Base-by-base conservation (phyloP, 2,113 vertebrate genomes). In the Oreochromis aureus region DNA sequence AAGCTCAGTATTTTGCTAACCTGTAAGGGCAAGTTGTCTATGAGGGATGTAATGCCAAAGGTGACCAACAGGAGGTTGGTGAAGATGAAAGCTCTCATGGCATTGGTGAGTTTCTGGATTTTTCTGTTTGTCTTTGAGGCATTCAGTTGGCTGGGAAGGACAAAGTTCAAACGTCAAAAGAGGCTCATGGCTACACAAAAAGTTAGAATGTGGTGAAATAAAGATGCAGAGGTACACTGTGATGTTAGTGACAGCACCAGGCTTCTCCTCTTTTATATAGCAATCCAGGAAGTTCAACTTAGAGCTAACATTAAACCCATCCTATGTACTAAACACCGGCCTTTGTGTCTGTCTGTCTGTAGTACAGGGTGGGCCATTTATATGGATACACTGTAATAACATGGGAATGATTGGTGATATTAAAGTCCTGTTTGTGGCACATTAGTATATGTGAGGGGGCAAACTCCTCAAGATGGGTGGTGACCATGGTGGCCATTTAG, bases 21-120 rank as follows among this genome's bases (percentile, higher is more conserved):
- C 97, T 98, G 98, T 44, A 98, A 10, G 5, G 94, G 97, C 9
- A 98, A 85, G 92, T 92, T 97, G 85, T 95, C 93, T 89, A 98
- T 94, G 76, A 98, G 90, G 78, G 96, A 97, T 78, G 97, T 95
- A 51, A 97, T 76, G 30, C 98, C 97, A 5, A 98, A 98, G 7
- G 82, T 78, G 89, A 98, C 96, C 2, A 98, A 93, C 48, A 98
- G 92, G 0, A 97, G 2, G 86, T 98, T 98, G 85, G 97, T 98
- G 86, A 98, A 95, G 82, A 95, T 93, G 91, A 98, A 98, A 32
- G 97, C 97, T 27, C 94, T 95, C 86, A 97, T 96, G 93, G 97
- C 96, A 10, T 98, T 98, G 87, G 96, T 97, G 90, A 98, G 85
- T 91, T 98, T 98, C 89, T 98, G 98, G 91, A 97, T 94, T 88